Conservation (phyloP, 2,113 vertebrate species). For the Propithecus coquereli region DNA sequence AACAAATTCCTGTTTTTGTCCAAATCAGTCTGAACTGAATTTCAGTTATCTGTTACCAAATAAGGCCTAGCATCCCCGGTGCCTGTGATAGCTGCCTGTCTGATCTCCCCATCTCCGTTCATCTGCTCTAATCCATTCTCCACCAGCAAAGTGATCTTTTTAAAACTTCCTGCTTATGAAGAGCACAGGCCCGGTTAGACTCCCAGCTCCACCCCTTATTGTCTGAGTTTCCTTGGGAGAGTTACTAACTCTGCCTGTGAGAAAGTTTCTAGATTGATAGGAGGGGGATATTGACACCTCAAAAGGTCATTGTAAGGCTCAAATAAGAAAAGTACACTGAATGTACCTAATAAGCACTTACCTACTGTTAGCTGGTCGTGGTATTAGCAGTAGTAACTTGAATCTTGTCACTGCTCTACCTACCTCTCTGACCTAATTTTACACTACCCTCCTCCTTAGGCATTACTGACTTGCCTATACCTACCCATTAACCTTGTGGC, state of each 20-base stretch:
- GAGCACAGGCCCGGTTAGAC: not conserved
- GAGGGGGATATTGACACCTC: not conserved
- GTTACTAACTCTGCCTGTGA: not conserved
- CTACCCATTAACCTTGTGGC: not conserved
- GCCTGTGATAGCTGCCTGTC: not conserved
- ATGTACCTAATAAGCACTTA: not conserved
- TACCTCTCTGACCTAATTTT: constrained; percentile 1
- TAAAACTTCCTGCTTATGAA: not conserved
- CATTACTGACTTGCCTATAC: not conserved
- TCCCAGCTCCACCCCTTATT: not conserved
- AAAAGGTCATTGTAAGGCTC: constrained; percentile 24
- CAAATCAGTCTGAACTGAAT: not conserved
- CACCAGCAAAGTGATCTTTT: not conserved
- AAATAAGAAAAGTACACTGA: constrained; percentile 13
- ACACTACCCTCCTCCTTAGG: not conserved
- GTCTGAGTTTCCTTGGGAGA: constrained; percentile 4
- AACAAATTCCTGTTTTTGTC: not conserved
- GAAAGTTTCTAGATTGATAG: not conserved
- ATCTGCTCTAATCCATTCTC: not conserved
- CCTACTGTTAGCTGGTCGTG: not conserved
- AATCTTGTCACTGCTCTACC: not conserved
- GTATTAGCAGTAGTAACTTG: not conserved
- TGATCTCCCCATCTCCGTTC: not conserved
- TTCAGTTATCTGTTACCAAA: not conserved
- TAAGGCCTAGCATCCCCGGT: not conserved